Evolutionary conservation across 2,888 invertebrate genomes (phyloP).

Genomic region (Dermolepida albohirtum): DNA sequence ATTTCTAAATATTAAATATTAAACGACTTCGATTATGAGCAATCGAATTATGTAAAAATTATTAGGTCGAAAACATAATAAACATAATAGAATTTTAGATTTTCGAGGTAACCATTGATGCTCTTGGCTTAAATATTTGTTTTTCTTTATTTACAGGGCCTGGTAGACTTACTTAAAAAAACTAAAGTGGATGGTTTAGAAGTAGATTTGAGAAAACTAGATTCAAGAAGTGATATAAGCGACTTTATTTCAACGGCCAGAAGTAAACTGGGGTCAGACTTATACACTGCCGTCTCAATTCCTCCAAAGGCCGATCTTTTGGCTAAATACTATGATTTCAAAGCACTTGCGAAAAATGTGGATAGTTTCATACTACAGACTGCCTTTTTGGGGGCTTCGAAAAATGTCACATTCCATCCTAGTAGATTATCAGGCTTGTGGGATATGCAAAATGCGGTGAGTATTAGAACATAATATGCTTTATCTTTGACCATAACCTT

Average conservation of each 20-base stretch:
- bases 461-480: constrained; percentile 49
- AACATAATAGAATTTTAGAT: too few species aligned
- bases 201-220: constrained; percentile 59
- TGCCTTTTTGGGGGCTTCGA: constrained; percentile 73
- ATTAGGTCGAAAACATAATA: too few species aligned
- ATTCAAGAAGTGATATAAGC: constrained; percentile 62
- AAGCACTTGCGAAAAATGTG: constrained; percentile 73
- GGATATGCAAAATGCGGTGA: constrained; percentile 82
- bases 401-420: constrained; percentile 80
- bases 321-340: constrained; percentile 79
- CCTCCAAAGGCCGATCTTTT: constrained; percentile 74
- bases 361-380: constrained; percentile 78
- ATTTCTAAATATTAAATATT: too few species aligned
- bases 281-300: constrained; percentile 72
- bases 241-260: constrained; percentile 69
- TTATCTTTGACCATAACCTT: too few species aligned
- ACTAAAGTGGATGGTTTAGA: constrained; percentile 62
- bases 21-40: too few species aligned
- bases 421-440: constrained; percentile 80
- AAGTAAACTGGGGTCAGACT: constrained; percentile 65
- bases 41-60: too few species aligned
- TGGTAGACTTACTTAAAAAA: constrained; percentile 58
- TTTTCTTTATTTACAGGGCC: constrained; percentile 64
- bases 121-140: too few species aligned
- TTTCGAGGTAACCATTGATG: too few species aligned